A percentile compares a stretch with the other conserved stretches of the same genome.
phyloP scores from a whole-genome alignment of 2,797 vertebrate species.

The Phoebastria nigripes region DNA sequence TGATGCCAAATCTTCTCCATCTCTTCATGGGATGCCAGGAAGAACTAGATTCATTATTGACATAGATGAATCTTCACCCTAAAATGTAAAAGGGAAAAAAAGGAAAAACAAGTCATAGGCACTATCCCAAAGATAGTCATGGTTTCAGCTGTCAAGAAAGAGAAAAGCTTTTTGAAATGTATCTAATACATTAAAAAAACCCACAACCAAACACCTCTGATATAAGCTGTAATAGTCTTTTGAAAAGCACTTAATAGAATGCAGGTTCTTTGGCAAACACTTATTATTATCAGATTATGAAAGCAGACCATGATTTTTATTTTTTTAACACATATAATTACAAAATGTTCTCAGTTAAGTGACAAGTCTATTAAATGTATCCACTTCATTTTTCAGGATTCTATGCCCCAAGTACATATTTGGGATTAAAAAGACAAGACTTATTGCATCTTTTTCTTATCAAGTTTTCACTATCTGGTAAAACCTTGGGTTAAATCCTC shows the following conservation, averaged over 20 bases:
- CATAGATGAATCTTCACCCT: slow-evolving; percentile 53
- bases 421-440: neutral
- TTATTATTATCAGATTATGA: neutral
- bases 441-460: neutral
- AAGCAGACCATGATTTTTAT: neutral
- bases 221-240: neutral
- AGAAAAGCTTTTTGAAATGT: neutral
- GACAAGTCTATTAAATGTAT: neutral
- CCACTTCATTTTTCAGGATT: neutral
- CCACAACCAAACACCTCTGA: neutral
- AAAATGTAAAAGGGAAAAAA: neutral
- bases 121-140: neutral
- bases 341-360: neutral
- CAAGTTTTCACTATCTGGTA: neutral
- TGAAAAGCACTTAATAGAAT: neutral
- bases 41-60: neutral
- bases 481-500: neutral
- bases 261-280: neutral
- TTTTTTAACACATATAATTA: neutral
- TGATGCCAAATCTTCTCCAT: neutral
- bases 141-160: neutral
- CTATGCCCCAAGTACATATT: neutral
- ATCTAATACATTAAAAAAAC: neutral
- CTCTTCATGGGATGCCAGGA: neutral
- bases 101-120: neutral